Base-by-base conservation (phyloP, 1,140 invertebrate genomes). In the Lithobius niger region DNA sequence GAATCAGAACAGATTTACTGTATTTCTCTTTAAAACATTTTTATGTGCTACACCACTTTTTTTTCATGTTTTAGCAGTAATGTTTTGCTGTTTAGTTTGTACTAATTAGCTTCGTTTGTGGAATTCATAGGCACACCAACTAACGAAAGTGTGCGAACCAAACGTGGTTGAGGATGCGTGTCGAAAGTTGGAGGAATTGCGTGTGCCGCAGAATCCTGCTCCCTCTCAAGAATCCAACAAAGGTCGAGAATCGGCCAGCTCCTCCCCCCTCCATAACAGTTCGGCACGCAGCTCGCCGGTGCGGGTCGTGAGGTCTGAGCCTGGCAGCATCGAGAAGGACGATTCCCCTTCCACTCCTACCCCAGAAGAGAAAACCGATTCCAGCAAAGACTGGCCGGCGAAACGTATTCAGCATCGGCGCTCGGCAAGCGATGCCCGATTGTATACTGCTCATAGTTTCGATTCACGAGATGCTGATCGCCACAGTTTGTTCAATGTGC, bases 101-200 rank as follows among this genome's bases (percentile, higher is more conserved):
- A 24, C 25, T 22, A 16, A 24, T 51, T 27, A 26, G 13, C 13
- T 27, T 42, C 51, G 54, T 51, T 58, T 57, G 49, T 54, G 6
- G 2, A 16, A 47, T 54, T 61, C 65, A 24, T 62, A 77, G 74
- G 86, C 84, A 0, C 76, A 82, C 57, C 83, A 83, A 25, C 71
- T 92, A 27, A 67, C 90, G 6, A 82, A 81, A 52, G 74, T 90
- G 1, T 90, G 86, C 83, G 86, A 90, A 66, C 81, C 86, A 0
- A 79, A 79, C 13, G 71, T 89, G 21, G 83, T 91, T 0, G 88
- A 91, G 66, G 86, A 91, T 66, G 85, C 86, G 0, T 74, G 89
- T 43, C 79, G 78, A 15, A 86, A 86, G 63, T 77, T 91, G 27
- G 86, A 90, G 64, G 80, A 84, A 61, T 16, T 58, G 13, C 25